phyloP scores from a whole-genome alignment of 1,140 invertebrate genomes.

The Heliconius hewitsoni region DNA sequence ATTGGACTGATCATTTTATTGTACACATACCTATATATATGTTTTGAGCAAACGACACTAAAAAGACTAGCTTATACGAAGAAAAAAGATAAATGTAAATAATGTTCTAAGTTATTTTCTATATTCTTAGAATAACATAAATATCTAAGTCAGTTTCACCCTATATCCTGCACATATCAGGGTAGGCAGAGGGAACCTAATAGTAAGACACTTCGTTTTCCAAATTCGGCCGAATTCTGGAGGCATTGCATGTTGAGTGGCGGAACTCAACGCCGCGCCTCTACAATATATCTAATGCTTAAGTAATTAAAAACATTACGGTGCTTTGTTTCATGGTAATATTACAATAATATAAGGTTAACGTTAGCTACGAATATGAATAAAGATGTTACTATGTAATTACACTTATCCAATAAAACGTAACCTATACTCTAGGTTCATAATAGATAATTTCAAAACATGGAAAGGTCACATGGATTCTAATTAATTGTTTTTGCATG shows the following conservation, averaged over 20 bases:
- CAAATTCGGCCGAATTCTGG: too few relatives aligned
- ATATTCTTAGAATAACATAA: background rate
- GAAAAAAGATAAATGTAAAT: background rate
- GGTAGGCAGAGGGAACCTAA: too few relatives aligned
- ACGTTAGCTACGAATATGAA: background rate
- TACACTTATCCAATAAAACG: constrained; percentile 9
- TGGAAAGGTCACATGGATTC: constrained; percentile 18
- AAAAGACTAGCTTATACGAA: too few relatives aligned
- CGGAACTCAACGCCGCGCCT: too few relatives aligned
- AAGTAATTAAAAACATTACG: background rate
- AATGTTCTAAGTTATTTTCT: background rate
- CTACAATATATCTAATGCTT: background rate
- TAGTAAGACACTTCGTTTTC: too few relatives aligned
- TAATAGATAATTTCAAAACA: constrained; percentile 26
- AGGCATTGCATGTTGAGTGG: too few relatives aligned
- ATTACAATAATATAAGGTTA: constrained; percentile 12
- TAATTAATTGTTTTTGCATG: constrained; percentile 27
- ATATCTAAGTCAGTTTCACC: background rate
- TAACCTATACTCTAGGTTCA: constrained; percentile 11
- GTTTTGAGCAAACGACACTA: background rate
- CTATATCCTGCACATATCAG: background rate
- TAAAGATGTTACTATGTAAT: constrained; percentile 3
- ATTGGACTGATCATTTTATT: background rate
- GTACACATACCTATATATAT: background rate
- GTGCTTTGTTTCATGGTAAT: constrained; percentile 4